phyloP scores from a whole-genome alignment of 2,888 invertebrate genomes.

The Ichneumoninae sp. region DNA sequence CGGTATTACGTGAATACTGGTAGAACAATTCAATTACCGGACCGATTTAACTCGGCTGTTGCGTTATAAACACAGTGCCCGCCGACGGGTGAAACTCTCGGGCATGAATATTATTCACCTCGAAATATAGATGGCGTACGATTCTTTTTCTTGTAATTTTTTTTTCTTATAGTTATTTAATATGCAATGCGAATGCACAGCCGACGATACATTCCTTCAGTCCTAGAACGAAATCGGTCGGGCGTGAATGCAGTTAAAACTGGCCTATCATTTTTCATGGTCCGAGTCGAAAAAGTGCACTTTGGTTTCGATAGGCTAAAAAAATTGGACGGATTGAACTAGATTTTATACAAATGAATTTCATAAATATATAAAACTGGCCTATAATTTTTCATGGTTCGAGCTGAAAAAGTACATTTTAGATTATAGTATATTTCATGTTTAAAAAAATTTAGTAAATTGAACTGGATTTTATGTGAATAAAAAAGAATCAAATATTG shows the following conservation, averaged over 20 bases:
- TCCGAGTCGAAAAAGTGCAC: background rate
- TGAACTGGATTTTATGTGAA: too few relatives aligned
- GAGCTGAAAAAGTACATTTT: background rate
- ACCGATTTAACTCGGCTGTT: conserved; percentile 32
- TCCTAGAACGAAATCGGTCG: background rate
- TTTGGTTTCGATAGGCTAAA: background rate
- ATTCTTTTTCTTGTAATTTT: background rate
- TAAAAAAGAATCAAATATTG: too few relatives aligned
- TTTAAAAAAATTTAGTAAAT: too few relatives aligned
- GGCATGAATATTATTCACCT: conserved; percentile 19
- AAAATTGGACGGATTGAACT: background rate
- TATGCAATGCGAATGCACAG: background rate
- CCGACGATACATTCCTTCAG: background rate
- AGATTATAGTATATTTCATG: too few relatives aligned
- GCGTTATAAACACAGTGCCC: conserved; percentile 40
- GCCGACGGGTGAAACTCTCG: conserved; percentile 39
- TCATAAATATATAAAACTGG: background rate
- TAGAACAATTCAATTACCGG: conserved; percentile 60
- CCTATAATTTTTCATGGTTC: background rate
- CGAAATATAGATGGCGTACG: background rate
- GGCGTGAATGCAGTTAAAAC: background rate
- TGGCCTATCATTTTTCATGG: background rate
- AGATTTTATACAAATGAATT: background rate
- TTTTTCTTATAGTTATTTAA: background rate
- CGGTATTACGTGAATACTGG: conserved; percentile 52